Conservation (phyloP, 30 jellyfish, hydroid and myxozoan genomes). For the Turritopsis dohrnii region DNA sequence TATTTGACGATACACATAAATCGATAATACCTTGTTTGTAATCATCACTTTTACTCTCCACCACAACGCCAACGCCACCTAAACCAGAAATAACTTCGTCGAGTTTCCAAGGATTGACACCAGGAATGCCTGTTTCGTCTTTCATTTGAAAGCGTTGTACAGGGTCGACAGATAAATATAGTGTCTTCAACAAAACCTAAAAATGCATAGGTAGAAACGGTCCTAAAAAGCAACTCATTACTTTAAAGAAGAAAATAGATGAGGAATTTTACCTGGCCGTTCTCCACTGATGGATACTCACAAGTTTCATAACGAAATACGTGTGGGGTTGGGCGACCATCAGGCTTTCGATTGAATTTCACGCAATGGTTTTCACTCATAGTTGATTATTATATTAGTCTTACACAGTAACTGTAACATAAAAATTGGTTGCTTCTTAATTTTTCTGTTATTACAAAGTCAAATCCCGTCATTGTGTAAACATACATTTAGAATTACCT, state of each 20-base stretch:
- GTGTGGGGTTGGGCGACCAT: background rate
- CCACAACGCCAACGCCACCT: conserved; percentile 34
- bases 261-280: background rate
- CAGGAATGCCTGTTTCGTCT: conserved; percentile 21
- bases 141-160: conserved; percentile 38
- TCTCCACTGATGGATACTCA: conserved; percentile 1
- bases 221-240: too few species aligned
- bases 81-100: conserved; percentile 39
- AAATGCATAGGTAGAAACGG: background rate
- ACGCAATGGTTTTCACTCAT: conserved; percentile 7
- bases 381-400: background rate
- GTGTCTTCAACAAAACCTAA: conserved; percentile 42
- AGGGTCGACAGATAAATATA: conserved; percentile 45
- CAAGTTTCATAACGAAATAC: background rate
- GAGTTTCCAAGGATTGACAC: conserved; percentile 46
- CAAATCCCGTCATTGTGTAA: too few species aligned
- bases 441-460: background rate
- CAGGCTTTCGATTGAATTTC: background rate
- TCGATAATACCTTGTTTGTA: background rate
- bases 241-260: background rate
- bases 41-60: conserved; percentile 15
- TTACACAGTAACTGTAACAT: background rate
- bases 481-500: too few species aligned
- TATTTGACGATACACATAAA: too few species aligned
- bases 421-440: background rate